These are phyloP conservation scores for Oreohelix idahoensis DNA, from an alignment of 1,140 invertebrate genomes.

Conservation along the genomic window DNA sequence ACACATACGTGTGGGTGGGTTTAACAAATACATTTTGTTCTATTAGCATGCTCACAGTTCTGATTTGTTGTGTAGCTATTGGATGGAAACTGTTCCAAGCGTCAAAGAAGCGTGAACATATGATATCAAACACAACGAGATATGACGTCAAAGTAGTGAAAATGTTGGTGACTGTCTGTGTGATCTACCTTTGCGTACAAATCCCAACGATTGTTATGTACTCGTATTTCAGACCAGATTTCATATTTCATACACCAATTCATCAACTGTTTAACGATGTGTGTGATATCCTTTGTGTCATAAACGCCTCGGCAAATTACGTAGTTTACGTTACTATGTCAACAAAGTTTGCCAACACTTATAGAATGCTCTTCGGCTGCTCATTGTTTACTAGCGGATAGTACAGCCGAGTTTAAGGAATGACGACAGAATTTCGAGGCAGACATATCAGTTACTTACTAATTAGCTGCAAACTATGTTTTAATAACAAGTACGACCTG, in stretches of 20 bases:
- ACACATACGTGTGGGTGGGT: constrained; percentile 3
- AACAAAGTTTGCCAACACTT: constrained; percentile 7
- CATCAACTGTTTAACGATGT: constrained; percentile 13
- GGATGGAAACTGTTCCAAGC: neutral
- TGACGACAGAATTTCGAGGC: too few relatives aligned
- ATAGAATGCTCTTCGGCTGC: neutral
- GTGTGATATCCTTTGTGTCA: neutral
- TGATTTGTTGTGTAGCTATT: constrained; percentile 7
- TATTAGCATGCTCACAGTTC: neutral
- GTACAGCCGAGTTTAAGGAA: too few relatives aligned
- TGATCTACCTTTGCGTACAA: neutral
- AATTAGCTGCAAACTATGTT: too few relatives aligned
- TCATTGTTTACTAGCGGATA: neutral
- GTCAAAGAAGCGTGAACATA: neutral
- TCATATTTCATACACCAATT: neutral
- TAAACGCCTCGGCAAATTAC: constrained; percentile 4
- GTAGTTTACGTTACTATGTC: constrained; percentile 17
- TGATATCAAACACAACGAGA: neutral
- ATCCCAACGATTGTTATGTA: constrained; percentile 19
- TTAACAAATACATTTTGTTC: constrained; percentile 6
- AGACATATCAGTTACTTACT: too few relatives aligned
- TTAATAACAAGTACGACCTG: too few relatives aligned
- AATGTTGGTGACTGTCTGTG: neutral
- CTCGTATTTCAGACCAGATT: neutral
- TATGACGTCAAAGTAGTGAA: constrained; percentile 16